Base-by-base conservation (phyloP, 2,113 vertebrate species). In the Mustela nigripes region DNA sequence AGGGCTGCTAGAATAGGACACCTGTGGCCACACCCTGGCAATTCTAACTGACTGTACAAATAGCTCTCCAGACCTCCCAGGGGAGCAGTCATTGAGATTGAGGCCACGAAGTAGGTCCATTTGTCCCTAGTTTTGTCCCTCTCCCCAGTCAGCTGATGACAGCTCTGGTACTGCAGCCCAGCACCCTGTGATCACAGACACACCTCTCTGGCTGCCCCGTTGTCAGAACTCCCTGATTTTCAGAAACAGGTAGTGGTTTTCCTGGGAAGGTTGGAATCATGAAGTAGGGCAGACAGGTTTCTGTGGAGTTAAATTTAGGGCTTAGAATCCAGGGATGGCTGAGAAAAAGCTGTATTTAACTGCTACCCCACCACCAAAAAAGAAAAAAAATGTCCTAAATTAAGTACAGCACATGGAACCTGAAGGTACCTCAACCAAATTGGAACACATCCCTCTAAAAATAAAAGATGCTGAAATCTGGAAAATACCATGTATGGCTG, bases 281-380 rank as follows among this genome's bases (percentile, higher is more conserved):
- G 84, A 97, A 94, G 78, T 94, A 97, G 97, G 96, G 50, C 97
- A 97, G 45, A 42, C 65, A 71, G 33, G 56, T 94, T 84, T 90
- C 94, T 96, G 42, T 81, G 76, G 76, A 98, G 85, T 96, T 98
- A 97, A 96, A 92, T 96, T 97, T 97, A 97, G 93, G 91, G 87
- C 76, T 95, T 87, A 63, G 67, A 86, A 89, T 89, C 80, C 60
- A 94, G 80, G 14, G 48, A 88, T 97, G 94, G n/a, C 65, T 81
- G 88, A 90, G 50, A 95, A 92, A 92, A 92, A 94, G 45, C 90
- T 93, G 82, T 90, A 58, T 94, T 92, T 87, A 87, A 93, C 67
- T 93, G 82, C 79, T 95, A 42, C 18, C 73, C 69, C 80, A 78
- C 90, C 53, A 60, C 84, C 26, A 58, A 56, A 94, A 79, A 91